These are phyloP conservation scores for Halichoeres trimaculatus DNA, from an alignment of 2,113 vertebrate species.

Conservation along the genomic window DNA sequence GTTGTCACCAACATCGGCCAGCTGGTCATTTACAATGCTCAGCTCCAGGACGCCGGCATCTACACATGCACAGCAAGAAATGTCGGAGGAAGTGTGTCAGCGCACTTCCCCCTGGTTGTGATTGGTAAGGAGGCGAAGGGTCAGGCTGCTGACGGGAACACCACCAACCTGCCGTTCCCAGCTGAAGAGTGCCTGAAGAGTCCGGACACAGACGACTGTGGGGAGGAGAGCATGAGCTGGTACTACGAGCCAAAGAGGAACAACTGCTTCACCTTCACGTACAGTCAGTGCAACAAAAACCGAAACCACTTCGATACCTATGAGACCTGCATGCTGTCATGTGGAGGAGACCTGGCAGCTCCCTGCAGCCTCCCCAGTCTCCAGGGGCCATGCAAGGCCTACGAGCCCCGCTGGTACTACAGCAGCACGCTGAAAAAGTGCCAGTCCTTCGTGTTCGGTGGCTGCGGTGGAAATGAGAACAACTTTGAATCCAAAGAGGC, in stretches of 20 bases:
- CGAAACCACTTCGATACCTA: conserved; percentile 94
- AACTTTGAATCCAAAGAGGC: conserved; percentile 95
- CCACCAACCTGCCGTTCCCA: conserved; percentile 87
- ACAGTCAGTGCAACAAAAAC: conserved; percentile 93
- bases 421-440: conserved; percentile 89
- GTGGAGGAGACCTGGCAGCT: conserved; percentile 89
- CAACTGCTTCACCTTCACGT: conserved; percentile 96
- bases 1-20: conserved; percentile 98
- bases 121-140: conserved; percentile 81
- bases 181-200: conserved; percentile 91
- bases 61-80: conserved; percentile 95
- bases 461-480: conserved; percentile 96
- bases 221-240: conserved; percentile 94
- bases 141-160: conserved; percentile 67
- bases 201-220: conserved; percentile 91
- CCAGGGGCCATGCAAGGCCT: conserved; percentile 95
- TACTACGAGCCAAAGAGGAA: conserved; percentile 95
- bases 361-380: conserved; percentile 91
- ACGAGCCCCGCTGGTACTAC: conserved; percentile 95
- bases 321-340: conserved; percentile 90
- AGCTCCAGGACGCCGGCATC: conserved; percentile 90
- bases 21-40: conserved; percentile 96
- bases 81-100: conserved; percentile 85
- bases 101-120: conserved; percentile 92
- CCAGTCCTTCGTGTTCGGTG: conserved; percentile 95